These are phyloP conservation scores for Siniperca undulata DNA, from an alignment of 2,797 vertebrate genomes.

Conservation along the genomic window DNA sequence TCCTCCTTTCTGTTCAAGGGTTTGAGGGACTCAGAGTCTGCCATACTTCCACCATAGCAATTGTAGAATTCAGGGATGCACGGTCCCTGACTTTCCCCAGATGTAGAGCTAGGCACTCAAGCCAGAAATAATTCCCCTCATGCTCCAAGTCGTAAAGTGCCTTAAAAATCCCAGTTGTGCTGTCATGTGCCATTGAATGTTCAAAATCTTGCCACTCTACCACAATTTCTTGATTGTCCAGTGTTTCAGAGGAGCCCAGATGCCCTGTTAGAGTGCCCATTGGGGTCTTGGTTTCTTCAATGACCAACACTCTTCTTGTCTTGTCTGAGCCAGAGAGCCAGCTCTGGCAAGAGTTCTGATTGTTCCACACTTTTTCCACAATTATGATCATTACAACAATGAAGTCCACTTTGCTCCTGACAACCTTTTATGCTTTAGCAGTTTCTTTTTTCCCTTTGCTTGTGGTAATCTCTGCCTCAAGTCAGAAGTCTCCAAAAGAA, in stretches of 20 bases:
- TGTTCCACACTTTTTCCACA: background rate
- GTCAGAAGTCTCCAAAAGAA: background rate
- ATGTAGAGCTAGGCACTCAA: conserved; percentile 4
- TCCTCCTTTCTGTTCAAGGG: background rate
- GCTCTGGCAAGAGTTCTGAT: background rate
- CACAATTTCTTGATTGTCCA: conserved; percentile 16
- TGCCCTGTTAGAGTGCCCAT: background rate
- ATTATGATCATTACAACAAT: conserved; percentile 2
- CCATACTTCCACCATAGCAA: background rate
- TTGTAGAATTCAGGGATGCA: conserved; percentile 13
- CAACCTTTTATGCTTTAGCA: background rate
- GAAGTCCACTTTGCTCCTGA: background rate
- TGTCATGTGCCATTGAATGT: conserved; percentile 32
- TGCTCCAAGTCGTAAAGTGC: conserved; percentile 31
- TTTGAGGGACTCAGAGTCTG: background rate
- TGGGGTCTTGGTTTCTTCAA: conserved; percentile 3
- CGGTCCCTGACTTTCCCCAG: conserved; percentile 12
- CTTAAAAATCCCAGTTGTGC: conserved; percentile 25
- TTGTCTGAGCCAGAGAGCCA: conserved; percentile 11
- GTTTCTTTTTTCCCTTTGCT: conserved; percentile 6
- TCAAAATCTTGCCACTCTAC: conserved; percentile 9
- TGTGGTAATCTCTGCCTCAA: conserved; percentile 4
- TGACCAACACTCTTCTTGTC: background rate
- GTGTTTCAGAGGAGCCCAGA: conserved; percentile 24
- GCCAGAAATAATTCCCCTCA: conserved; percentile 20